A percentile compares a stretch with the other conserved stretches of the same genome.
Conservation (phyloP, 2,797 vertebrate species). For the Sarcoramphus papa region DNA sequence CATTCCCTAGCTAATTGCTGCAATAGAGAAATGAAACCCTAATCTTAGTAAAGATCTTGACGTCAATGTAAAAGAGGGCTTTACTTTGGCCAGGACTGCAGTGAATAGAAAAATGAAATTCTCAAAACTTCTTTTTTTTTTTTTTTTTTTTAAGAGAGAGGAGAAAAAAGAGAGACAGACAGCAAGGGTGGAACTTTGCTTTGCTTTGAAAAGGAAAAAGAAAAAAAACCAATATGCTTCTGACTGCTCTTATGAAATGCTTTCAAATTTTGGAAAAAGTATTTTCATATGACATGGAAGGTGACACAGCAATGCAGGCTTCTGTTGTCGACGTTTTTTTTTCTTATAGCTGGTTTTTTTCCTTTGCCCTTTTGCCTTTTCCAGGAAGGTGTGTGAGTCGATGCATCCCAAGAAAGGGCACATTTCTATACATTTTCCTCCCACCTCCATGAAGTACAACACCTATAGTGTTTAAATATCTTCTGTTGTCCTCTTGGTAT, state of each 20-base stretch:
- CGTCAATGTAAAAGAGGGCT: slow-evolving; percentile 86
- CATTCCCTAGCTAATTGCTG: slow-evolving; percentile 85
- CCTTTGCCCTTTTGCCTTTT: slow-evolving; percentile 28
- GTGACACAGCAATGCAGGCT: slow-evolving; percentile 8
- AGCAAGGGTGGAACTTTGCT: slow-evolving; percentile 71
- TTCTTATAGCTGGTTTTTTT: not conserved
- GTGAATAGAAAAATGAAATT: slow-evolving; percentile 83
- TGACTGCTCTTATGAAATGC: slow-evolving; percentile 56
- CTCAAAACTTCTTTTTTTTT: slow-evolving; percentile 68
- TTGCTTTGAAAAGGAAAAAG: slow-evolving; percentile 66
- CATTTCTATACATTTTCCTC: slow-evolving; percentile 1
- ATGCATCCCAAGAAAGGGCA: slow-evolving; percentile 13
- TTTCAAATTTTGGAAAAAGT: slow-evolving; percentile 61
- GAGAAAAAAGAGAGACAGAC: not conserved
- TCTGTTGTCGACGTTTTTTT: not conserved
- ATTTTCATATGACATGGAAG: slow-evolving; percentile 54
- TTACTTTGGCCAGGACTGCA: slow-evolving; percentile 83
- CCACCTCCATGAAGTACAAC: not conserved
- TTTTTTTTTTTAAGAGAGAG: not conserved
- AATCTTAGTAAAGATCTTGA: slow-evolving; percentile 87
- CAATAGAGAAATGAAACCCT: slow-evolving; percentile 86
- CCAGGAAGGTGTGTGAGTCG: not conserved
- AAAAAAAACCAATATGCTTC: slow-evolving; percentile 31
- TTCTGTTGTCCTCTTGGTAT: slow-evolving; percentile 22
- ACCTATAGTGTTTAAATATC: not conserved